Evolutionary conservation across 2,888 invertebrate species (phyloP), one percentile per base, ranked within the genome.

Genomic region (Spodoptera exigua): DNA sequence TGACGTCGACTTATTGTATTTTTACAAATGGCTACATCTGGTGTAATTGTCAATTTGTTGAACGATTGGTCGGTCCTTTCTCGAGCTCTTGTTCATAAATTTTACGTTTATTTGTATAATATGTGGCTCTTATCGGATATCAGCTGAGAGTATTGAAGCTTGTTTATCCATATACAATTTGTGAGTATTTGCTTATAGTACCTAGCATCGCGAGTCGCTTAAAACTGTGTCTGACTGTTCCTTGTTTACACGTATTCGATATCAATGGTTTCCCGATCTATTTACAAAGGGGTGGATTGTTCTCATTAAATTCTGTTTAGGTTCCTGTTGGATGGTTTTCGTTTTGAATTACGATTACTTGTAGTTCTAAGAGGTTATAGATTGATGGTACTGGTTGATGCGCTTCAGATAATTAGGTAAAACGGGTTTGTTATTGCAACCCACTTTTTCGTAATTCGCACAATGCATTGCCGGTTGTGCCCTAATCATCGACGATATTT

Each of bases 211-310:
- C 54, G 61, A 59, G 63, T 54, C 21, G 53, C 17, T 40, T 39
- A 69, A 80, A 83, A 86, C 77, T 77, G 77, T 74, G 78, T 79
- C 68, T 64, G 72, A 74, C 74, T 63, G 70, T 76, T 76, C 79
- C 84, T 92, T 93, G 93, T 93, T 93, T 93, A 93, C 93, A 93
- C 93, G 93, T 93, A 89, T 89, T 84, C 85, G 82, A 60, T 82
- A 79, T 83, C 79, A 80, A 81, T 83, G 80, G 79, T 84, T 82
- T 79, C 78, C 77, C 79, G 80, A 83, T 85, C 79, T 90, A 89
- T 91, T 88, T 92, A 91, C 89, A 90, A 93, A 92, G 92, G 93
- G 93, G 93, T 88, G 93, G 91, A 91, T 89, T 85, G 85, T 73
- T 79, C 70, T 68, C 61, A 74, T 53, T 64, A 67, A 41, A 56